Evolutionary conservation across 2,888 invertebrate species (phyloP).

Genomic region (Parnassius mnemosyne): DNA sequence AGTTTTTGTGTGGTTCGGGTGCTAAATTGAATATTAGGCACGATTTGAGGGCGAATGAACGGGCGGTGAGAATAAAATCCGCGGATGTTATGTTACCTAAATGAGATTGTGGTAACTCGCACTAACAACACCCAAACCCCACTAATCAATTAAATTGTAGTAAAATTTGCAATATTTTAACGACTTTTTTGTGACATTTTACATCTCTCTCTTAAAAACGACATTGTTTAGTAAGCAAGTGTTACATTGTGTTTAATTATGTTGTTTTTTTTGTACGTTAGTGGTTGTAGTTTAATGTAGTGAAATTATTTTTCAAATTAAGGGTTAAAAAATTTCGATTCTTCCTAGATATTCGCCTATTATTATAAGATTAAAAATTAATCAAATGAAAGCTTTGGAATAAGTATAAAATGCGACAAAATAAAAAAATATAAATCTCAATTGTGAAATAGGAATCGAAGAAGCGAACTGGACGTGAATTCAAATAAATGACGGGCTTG

Average conservation of each 20-base stretch:
- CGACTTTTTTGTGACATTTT: slow-evolving; percentile 59
- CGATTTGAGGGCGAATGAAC: slow-evolving; percentile 77
- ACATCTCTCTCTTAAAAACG: slow-evolving; percentile 30
- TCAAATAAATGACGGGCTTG: slow-evolving; percentile 61
- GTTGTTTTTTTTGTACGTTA: too few relatives aligned
- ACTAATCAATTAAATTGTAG: slow-evolving; percentile 69
- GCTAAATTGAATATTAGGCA: slow-evolving; percentile 80
- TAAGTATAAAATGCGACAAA: background rate
- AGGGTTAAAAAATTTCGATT: too few relatives aligned
- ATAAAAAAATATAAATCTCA: slow-evolving; percentile 4
- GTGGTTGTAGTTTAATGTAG: too few relatives aligned
- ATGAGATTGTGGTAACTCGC: slow-evolving; percentile 72
- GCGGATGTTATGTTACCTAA: slow-evolving; percentile 78
- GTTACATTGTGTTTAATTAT: too few relatives aligned
- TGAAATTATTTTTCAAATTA: too few relatives aligned
- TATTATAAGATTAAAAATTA: too few relatives aligned
- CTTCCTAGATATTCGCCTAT: too few relatives aligned
- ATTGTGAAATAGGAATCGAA: slow-evolving; percentile 15
- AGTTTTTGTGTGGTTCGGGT: slow-evolving; percentile 78
- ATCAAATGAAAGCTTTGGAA: too few relatives aligned
- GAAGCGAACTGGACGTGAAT: slow-evolving; percentile 56
- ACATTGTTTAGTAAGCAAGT: too few relatives aligned
- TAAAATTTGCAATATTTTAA: slow-evolving; percentile 68
- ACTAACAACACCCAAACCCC: slow-evolving; percentile 51
- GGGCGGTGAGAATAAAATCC: slow-evolving; percentile 76